Evolutionary conservation across 2,888 invertebrate genomes (phyloP).

Genomic region (Rotaria sp.): DNA sequence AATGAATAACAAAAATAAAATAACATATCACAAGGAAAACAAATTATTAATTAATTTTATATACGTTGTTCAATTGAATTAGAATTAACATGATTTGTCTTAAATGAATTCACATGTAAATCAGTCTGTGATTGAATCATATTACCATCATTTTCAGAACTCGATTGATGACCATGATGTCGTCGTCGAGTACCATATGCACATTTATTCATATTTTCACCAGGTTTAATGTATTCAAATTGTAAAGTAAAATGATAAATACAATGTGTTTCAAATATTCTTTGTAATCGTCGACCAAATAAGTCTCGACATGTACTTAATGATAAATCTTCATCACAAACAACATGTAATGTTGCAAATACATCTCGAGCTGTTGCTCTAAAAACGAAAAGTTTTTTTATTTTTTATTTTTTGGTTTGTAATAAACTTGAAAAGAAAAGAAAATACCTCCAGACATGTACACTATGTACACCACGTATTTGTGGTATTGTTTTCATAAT

Average conservation of each 20-base stretch:
- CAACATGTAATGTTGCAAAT: conserved; percentile 19
- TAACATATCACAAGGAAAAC: background rate
- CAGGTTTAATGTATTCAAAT: background rate
- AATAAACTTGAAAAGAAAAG: background rate
- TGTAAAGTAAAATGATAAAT: conserved; percentile 4
- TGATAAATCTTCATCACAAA: background rate
- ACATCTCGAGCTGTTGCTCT: conserved; percentile 11
- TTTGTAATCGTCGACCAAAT: background rate
- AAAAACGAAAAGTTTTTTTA: background rate
- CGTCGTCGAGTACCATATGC: conserved; percentile 5
- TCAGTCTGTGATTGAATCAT: background rate
- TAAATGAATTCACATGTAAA: background rate
- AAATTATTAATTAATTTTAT: background rate
- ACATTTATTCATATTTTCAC: background rate
- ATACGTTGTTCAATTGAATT: background rate
- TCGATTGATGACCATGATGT: background rate
- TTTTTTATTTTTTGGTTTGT: too few relatives aligned
- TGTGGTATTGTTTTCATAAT: conserved; percentile 8
- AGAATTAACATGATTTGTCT: background rate
- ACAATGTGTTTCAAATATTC: conserved; percentile 20
- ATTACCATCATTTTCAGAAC: background rate
- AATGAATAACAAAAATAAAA: background rate
- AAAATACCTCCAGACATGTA: conserved; percentile 13
- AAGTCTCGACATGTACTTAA: background rate
- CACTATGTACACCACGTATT: conserved; percentile 1